phyloP scores from a whole-genome alignment of 1,140 invertebrate species.

The Hylyphantes graminicola region DNA sequence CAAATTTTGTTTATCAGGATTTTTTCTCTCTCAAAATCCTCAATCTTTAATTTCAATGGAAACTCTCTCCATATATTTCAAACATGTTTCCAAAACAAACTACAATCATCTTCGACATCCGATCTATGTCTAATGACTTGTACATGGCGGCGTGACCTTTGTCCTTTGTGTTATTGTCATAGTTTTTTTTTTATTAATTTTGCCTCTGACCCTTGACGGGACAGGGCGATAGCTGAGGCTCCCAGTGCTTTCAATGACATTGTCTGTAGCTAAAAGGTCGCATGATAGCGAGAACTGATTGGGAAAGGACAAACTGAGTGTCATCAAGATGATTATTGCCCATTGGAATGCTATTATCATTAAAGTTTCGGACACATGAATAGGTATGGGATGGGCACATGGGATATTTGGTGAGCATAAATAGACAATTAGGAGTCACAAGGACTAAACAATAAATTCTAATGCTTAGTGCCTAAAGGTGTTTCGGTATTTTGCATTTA shows the following conservation, averaged over 20 bases:
- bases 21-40: too few species aligned
- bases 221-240: conserved; percentile 15
- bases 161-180: conserved; percentile 10
- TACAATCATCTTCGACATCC: neutral
- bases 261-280: conserved; percentile 6
- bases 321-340: conserved; percentile 22
- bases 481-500: too few species aligned
- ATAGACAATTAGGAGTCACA: too few species aligned
- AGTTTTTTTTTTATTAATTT: conserved; percentile 34
- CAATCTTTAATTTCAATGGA: too few species aligned
- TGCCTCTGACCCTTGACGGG: conserved; percentile 43
- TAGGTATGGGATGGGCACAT: too few species aligned
- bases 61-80: too few species aligned
- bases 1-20: too few species aligned
- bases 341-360: neutral
- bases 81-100: too few species aligned
- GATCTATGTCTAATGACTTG: conserved; percentile 57
- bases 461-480: too few species aligned
- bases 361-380: too few species aligned
- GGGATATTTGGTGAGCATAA: too few species aligned
- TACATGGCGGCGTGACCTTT: conserved; percentile 49
- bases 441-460: too few species aligned
- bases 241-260: conserved; percentile 30
- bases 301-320: neutral
- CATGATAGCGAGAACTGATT: conserved; percentile 11